These are phyloP conservation scores for Julus scanicus DNA, from an alignment of 2,888 invertebrate species.

Conservation along the genomic window DNA sequence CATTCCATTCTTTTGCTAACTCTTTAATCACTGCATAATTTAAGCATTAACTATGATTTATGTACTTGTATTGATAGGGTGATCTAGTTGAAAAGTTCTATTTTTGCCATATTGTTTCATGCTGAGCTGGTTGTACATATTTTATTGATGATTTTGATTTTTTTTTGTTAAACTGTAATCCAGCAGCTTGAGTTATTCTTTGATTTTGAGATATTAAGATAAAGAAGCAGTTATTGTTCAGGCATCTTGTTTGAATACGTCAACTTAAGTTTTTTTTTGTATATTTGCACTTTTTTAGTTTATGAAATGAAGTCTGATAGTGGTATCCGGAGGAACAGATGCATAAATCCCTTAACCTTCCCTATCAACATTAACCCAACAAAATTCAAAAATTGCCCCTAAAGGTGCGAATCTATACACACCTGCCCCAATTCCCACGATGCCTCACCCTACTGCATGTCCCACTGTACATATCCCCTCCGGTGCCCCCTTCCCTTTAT, in stretches of 20 bases:
- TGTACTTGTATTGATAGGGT: background rate
- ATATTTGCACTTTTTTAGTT: slow-evolving; percentile 36
- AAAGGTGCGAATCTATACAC: no score
- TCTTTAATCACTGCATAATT: background rate
- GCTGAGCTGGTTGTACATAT: background rate
- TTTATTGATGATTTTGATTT: slow-evolving; percentile 6
- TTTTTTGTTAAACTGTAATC: background rate
- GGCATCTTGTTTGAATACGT: background rate
- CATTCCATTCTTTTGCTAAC: slow-evolving; percentile 4
- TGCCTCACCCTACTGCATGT: no score
- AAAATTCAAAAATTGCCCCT: no score
- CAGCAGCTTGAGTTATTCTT: background rate
- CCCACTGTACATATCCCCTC: no score
- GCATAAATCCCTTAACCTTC: no score
- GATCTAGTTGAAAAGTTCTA: slow-evolving; percentile 6
- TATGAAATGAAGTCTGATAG: background rate
- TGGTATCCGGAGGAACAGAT: no score
- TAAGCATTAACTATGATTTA: background rate
- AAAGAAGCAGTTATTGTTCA: background rate
- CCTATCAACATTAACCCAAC: no score
- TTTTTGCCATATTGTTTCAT: slow-evolving; percentile 19
- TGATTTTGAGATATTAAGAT: background rate
- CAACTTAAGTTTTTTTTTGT: background rate
- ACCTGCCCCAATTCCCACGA: no score
- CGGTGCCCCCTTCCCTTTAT: no score